A percentile compares a stretch with the other conserved stretches of the same genome.
These are phyloP conservation scores for Drosophila kuntzei DNA, from an alignment of 2,888 invertebrate species.

Conservation along the genomic window DNA sequence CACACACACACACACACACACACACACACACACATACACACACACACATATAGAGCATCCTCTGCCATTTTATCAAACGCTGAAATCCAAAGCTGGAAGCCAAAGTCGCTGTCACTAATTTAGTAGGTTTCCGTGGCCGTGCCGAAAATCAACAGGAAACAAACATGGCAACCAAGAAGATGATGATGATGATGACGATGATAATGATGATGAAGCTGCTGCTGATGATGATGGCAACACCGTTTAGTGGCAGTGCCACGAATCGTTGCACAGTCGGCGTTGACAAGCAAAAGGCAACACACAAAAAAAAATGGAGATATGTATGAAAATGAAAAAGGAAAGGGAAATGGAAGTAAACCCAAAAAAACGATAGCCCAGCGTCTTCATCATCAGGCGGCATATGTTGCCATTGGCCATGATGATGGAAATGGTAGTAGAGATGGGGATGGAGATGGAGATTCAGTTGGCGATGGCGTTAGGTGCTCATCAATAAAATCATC, in stretches of 20 bases:
- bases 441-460: conserved; percentile 6
- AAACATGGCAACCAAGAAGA: conserved; percentile 58
- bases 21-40: conserved; percentile 52
- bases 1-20: conserved; percentile 32
- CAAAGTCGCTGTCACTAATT: conserved; percentile 76
- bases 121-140: conserved; percentile 69
- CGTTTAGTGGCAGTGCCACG: conserved; percentile 70
- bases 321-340: conserved; percentile 5
- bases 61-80: conserved; percentile 74
- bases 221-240: conserved; percentile 51
- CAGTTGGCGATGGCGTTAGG: conserved; percentile 53
- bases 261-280: conserved; percentile 64
- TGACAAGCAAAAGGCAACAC: conserved; percentile 58
- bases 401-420: conserved; percentile 62
- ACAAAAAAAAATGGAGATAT: neutral
- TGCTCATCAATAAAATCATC: conserved; percentile 85
- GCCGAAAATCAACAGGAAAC: conserved; percentile 81
- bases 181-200: conserved; percentile 15
- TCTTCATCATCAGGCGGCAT: conserved; percentile 80
- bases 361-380: conserved; percentile 54
- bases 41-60: conserved; percentile 38
- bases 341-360: conserved; percentile 25
- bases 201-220: conserved; percentile 16
- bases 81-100: conserved; percentile 62
- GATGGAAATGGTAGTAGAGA: neutral